phyloP scores from a whole-genome alignment of 1,140 invertebrate species.

The Drosophila orosa region DNA sequence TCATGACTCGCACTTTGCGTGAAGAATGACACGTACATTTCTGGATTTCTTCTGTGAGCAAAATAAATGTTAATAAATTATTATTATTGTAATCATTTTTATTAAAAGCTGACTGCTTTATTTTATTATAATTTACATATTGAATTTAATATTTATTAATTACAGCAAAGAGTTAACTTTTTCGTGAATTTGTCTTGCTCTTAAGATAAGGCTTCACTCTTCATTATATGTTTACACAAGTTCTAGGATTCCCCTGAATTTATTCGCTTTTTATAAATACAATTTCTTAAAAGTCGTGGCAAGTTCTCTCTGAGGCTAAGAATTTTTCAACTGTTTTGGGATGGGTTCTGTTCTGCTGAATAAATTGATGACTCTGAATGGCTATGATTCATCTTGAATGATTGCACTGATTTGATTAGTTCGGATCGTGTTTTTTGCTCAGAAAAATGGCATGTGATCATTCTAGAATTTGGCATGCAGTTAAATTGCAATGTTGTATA shows the following conservation, averaged over 20 bases:
- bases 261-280: neutral
- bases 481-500: neutral
- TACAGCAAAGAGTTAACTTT: neutral
- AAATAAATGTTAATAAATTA: neutral
- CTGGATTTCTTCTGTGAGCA: neutral
- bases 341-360: slow-evolving; percentile 17
- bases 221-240: neutral
- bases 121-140: neutral
- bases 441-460: neutral
- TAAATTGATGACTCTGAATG: slow-evolving; percentile 19
- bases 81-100: rapidly evolving
- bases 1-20: neutral
- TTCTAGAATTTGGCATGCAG: neutral
- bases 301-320: neutral
- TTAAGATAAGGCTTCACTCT: neutral
- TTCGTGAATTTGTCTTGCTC: neutral
- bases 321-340: slow-evolving; percentile 2
- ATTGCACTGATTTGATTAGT: slow-evolving; percentile 22
- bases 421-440: neutral
- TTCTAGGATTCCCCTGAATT: slow-evolving; percentile 13
- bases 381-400: slow-evolving; percentile 17
- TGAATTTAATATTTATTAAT: neutral
- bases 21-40: neutral
- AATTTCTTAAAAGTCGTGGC: no score
- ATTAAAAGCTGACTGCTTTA: neutral